phyloP scores from a whole-genome alignment of 2,113 vertebrate genomes.

The Prolemur simus region DNA sequence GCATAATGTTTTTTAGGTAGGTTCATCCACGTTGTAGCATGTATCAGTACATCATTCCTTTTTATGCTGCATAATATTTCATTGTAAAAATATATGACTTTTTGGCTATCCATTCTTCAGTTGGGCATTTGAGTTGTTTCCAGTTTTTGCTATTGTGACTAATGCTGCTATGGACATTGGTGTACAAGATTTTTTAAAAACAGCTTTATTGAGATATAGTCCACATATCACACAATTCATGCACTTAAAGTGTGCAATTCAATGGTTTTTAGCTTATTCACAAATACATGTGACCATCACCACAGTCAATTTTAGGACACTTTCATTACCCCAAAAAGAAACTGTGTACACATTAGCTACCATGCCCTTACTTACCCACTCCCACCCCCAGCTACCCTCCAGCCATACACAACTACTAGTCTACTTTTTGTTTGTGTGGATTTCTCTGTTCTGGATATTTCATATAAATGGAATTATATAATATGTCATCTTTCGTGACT shows the following conservation, averaged over 20 bases:
- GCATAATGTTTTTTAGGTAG: background rate
- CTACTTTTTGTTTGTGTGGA: background rate
- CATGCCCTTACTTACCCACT: background rate
- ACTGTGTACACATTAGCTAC: background rate
- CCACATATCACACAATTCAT: background rate
- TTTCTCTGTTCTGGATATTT: background rate
- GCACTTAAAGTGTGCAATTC: background rate
- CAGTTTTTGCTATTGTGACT: background rate
- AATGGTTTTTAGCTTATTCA: background rate
- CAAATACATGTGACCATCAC: background rate
- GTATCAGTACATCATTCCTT: background rate
- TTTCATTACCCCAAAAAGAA: background rate
- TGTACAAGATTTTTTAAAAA: background rate
- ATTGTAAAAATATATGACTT: background rate
- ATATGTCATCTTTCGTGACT: background rate
- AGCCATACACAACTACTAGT: background rate
- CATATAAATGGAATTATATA: background rate
- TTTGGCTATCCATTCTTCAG: conserved; percentile 1
- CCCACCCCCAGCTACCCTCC: background rate
- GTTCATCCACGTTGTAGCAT: background rate
- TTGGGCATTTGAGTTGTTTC: background rate
- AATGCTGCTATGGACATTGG: background rate
- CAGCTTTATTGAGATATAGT: background rate
- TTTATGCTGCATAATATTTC: background rate
- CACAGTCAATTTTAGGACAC: background rate